Conservation (phyloP, 2,113 vertebrate genomes). For the Clarias magur region DNA sequence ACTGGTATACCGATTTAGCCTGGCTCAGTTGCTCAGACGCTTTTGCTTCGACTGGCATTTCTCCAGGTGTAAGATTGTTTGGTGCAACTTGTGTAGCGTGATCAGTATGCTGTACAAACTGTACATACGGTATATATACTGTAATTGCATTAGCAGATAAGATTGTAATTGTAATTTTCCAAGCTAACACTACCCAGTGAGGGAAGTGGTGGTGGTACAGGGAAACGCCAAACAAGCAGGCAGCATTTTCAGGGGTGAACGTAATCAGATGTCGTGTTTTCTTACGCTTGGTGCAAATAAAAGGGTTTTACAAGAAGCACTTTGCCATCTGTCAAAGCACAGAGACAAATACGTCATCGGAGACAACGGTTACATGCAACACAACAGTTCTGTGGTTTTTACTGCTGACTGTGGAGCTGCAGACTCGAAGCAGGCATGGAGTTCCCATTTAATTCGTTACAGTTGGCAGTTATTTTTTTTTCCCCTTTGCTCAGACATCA, state of each 20-base stretch:
- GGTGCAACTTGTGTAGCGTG: neutral
- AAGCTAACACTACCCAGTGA: neutral
- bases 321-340: slow-evolving; percentile 12
- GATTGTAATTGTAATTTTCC: neutral
- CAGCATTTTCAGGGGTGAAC: neutral
- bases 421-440: neutral
- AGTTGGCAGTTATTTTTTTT: neutral
- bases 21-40: too few species aligned
- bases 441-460: neutral
- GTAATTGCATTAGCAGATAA: neutral
- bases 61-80: neutral
- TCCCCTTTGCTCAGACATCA: neutral
- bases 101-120: neutral
- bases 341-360: slow-evolving; percentile 8
- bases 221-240: neutral
- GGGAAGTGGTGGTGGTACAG: too few species aligned
- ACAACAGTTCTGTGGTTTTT: neutral
- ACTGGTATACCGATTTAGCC: too few species aligned
- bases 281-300: neutral
- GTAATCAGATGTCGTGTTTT: slow-evolving; percentile 6
- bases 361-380: neutral
- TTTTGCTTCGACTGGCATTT: neutral
- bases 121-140: too few species aligned
- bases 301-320: neutral
- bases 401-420: neutral